Evolutionary conservation across 2,797 vertebrate species (phyloP).

Genomic region (Anas bahamensis): DNA sequence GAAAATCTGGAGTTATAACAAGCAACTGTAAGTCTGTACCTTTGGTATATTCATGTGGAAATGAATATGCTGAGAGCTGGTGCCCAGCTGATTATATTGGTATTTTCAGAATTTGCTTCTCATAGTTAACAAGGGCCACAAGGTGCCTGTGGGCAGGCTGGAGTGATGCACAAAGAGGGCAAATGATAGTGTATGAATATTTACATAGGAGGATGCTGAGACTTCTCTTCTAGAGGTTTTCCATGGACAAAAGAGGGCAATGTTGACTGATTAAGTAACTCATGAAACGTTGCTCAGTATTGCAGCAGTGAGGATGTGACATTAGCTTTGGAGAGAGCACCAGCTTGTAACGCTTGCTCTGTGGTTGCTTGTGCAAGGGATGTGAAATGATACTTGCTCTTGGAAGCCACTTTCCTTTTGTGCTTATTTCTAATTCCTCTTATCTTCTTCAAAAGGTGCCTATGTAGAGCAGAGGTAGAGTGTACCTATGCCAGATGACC

Average conservation of each 20-base stretch:
- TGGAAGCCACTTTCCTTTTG: background rate
- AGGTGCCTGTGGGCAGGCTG: background rate
- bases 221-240: background rate
- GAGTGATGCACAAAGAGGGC: rapidly evolving
- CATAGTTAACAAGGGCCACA: background rate
- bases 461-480: background rate
- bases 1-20: background rate
- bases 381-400: background rate
- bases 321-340: background rate
- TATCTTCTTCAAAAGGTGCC: background rate
- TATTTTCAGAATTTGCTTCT: background rate
- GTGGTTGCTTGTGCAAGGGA: background rate
- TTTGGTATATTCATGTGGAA: rapidly evolving
- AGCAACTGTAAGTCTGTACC: background rate
- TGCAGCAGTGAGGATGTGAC: background rate
- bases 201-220: background rate
- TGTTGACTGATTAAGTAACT: background rate
- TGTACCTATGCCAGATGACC: background rate
- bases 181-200: background rate
- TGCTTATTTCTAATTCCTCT: conserved; percentile 19
- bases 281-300: background rate
- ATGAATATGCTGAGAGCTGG: background rate
- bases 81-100: background rate
- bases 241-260: background rate
- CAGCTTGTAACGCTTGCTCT: background rate